A percentile compares a stretch with the other conserved stretches of the same genome.
These are phyloP conservation scores for Calosoma granatense DNA, from an alignment of 1,140 invertebrate genomes.

Conservation along the genomic window DNA sequence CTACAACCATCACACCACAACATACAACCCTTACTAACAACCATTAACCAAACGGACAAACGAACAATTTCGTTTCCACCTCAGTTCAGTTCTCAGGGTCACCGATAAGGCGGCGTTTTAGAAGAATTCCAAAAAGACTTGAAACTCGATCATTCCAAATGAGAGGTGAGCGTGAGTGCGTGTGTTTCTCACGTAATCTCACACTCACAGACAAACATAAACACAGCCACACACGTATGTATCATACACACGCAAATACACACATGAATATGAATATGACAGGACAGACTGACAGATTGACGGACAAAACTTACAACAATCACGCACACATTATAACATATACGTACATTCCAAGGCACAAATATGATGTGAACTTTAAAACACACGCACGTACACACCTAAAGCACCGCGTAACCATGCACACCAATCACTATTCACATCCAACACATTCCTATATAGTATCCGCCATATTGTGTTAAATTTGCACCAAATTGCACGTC, in stretches of 20 bases:
- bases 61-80: not conserved
- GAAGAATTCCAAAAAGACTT: not conserved
- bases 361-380: not conserved
- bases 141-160: not conserved
- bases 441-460: not conserved
- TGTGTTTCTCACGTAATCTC: not conserved
- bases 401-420: not conserved
- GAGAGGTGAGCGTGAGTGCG: not conserved
- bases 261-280: not conserved
- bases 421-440: not conserved
- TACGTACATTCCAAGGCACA: not conserved
- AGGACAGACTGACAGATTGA: too few species aligned
- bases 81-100: not conserved
- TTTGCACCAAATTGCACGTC: slow-evolving; percentile 3
- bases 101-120: not conserved
- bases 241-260: not conserved
- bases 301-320: not conserved
- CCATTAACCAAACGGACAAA: not conserved
- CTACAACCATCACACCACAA: not conserved
- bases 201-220: not conserved
- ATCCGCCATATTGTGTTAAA: slow-evolving; percentile 2
- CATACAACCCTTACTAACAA: not conserved
- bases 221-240: not conserved
- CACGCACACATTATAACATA: not conserved
- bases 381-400: not conserved